Evolutionary conservation across 2,113 vertebrate species (phyloP).

Genomic region (Alosa alosa): DNA sequence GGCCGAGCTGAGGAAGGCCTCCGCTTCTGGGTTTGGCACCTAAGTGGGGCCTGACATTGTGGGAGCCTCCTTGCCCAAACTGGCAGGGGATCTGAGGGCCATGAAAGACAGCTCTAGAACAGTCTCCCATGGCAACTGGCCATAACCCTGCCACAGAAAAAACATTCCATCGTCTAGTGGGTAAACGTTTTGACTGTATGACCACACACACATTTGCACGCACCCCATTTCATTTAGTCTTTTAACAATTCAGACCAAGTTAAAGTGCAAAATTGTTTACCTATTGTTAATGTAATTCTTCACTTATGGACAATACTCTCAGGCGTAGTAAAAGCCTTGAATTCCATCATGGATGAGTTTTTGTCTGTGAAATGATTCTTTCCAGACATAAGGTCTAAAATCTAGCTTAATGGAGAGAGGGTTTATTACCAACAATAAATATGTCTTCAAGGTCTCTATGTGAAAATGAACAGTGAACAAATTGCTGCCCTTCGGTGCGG

Average conservation of each 20-base stretch:
- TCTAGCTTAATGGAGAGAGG: slow-evolving; percentile 62
- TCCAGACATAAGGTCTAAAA: slow-evolving; percentile 29
- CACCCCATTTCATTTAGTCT: slow-evolving; percentile 33
- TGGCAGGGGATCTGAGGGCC: slow-evolving; percentile 50
- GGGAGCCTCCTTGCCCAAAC: slow-evolving; percentile 41
- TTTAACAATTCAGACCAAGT: slow-evolving; percentile 10
- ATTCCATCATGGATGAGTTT: background rate
- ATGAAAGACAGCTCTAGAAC: slow-evolving; percentile 41
- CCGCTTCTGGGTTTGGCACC: slow-evolving; percentile 39
- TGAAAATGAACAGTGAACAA: slow-evolving; percentile 66
- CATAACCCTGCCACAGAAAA: slow-evolving; percentile 45
- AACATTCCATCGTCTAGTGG: slow-evolving; percentile 37
- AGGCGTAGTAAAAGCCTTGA: background rate
- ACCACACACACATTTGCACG: slow-evolving; percentile 36
- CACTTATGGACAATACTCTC: background rate
- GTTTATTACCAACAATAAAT: slow-evolving; percentile 67
- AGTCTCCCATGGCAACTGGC: slow-evolving; percentile 43
- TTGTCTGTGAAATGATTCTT: background rate
- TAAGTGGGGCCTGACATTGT: slow-evolving; percentile 43
- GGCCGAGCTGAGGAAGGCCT: slow-evolving; percentile 20
- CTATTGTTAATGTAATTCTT: background rate
- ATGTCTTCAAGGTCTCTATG: slow-evolving; percentile 58
- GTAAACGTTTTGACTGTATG: slow-evolving; percentile 39
- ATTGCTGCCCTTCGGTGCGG: slow-evolving; percentile 58
- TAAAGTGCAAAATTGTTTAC: background rate